Evolutionary conservation across 2,888 invertebrate genomes (phyloP).

Genomic region (Lingula anatina): DNA sequence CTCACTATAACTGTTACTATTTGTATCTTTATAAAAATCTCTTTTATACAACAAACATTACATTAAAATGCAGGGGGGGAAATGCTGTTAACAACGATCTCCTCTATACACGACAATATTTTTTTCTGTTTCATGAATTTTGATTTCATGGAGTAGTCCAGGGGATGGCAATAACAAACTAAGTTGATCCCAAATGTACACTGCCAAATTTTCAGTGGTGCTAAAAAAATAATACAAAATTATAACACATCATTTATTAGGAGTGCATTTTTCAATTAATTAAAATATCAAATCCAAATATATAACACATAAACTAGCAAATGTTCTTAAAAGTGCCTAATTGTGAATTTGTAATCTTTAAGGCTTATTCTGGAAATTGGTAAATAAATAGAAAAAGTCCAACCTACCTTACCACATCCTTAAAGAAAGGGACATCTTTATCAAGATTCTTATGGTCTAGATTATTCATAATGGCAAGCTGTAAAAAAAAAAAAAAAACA

Average conservation of each 20-base stretch:
- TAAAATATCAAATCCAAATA: too few species aligned
- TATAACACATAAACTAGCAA: neutral
- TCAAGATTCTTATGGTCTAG: conserved; percentile 96
- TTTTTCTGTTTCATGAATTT: conserved; percentile 93
- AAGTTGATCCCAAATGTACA: conserved; percentile 84
- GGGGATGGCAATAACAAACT: conserved; percentile 65
- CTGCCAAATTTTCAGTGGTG: conserved; percentile 91
- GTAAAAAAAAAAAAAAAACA: too few species aligned
- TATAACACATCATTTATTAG: too few species aligned
- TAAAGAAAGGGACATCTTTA: conserved; percentile 86
- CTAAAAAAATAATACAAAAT: conserved; percentile 55
- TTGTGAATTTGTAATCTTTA: too few species aligned
- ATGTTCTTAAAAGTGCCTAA: neutral
- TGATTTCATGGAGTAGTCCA: conserved; percentile 81
- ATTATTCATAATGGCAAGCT: conserved; percentile 74
- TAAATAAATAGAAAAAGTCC: too few species aligned
- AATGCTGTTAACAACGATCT: too few species aligned
- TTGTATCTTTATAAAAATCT: too few species aligned
- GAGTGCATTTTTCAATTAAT: too few species aligned
- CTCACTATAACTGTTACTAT: too few species aligned
- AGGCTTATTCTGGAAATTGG: too few species aligned
- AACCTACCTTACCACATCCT: conserved; percentile 54
- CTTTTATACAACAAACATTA: too few species aligned
- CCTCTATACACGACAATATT: conserved; percentile 87
- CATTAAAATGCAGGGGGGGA: too few species aligned